These are phyloP conservation scores for Xenopus tropicalis DNA, from an alignment of 2,113 vertebrate species.

Conservation along the genomic window UCB_Xtro_10.0 CM004446.2:60123001-60123500, in stretches of 20 bases:
- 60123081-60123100: not conserved
- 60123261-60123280: constrained; percentile 50
- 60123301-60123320: constrained; percentile 52
- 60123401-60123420: no score
- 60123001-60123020: constrained; percentile 55
- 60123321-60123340: constrained; percentile 29
- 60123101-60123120: no score
- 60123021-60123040: constrained; percentile 33
- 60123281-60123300: constrained; percentile 41
- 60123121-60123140: not conserved
- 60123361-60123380: no score
- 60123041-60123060: constrained; percentile 30
- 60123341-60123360: constrained; percentile 47
- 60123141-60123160: not conserved
- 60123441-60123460: no score
- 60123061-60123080: constrained; percentile 19
- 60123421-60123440: no score
- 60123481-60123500: no score
- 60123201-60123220: constrained; percentile 45
- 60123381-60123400: no score
- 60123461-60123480: no score
- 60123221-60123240: constrained; percentile 45
- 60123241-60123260: constrained; percentile 46
- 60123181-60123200: constrained; percentile 45
- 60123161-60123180: constrained; percentile 43